These are phyloP conservation scores for Delia radicum DNA, from an alignment of 1,140 invertebrate species.

Conservation along the genomic window DNA sequence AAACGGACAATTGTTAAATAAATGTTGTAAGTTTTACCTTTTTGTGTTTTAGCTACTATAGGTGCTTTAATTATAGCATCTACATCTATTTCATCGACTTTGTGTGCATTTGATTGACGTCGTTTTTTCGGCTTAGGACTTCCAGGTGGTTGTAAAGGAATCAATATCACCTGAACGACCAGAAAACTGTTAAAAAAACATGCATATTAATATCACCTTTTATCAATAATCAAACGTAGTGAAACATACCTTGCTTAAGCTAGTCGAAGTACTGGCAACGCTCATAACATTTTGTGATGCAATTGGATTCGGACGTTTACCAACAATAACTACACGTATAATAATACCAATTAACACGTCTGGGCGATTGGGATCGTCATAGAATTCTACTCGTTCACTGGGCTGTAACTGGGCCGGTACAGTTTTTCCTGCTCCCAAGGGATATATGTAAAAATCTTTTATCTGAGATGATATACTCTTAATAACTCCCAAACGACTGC, in stretches of 20 bases:
- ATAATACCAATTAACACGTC: constrained; percentile 84
- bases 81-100: constrained; percentile 50
- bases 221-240: background rate
- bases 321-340: constrained; percentile 58
- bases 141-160: constrained; percentile 45
- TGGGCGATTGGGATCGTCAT: constrained; percentile 67
- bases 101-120: constrained; percentile 36
- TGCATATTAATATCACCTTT: background rate
- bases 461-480: constrained; percentile 70
- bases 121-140: constrained; percentile 48
- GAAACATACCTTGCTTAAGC: background rate
- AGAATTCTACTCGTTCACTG: constrained; percentile 75
- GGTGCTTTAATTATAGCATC: constrained; percentile 54
- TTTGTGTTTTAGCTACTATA: constrained; percentile 34
- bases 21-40: constrained; percentile 8
- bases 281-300: background rate
- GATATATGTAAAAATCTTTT: constrained; percentile 94
- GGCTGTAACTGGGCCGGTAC: constrained; percentile 78
- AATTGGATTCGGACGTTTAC: constrained; percentile 32
- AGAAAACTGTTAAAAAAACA: background rate
- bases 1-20: too few species aligned
- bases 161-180: constrained; percentile 26
- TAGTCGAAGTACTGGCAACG: background rate
- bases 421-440: constrained; percentile 73
- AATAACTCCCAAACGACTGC: constrained; percentile 70